A percentile compares a stretch with the other conserved stretches of the same genome.
These are phyloP conservation scores for Erebia epiphron DNA, from an alignment of 2,888 invertebrate species.

Conservation along the genomic window DNA sequence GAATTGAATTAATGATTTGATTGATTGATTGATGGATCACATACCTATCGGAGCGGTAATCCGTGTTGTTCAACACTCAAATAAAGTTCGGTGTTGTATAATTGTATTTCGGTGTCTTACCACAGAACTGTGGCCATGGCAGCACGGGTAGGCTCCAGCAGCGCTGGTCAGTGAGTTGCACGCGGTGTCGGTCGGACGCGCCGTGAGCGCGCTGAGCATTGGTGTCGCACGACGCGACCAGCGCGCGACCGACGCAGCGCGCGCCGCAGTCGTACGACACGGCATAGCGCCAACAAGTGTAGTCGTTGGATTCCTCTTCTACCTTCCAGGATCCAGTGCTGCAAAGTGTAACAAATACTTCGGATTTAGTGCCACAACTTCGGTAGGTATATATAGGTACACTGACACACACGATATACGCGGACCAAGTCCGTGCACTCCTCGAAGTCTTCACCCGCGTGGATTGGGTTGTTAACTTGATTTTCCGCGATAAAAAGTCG, in stretches of 20 bases:
- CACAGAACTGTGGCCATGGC: slow-evolving; percentile 53
- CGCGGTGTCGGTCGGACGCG: slow-evolving; percentile 42
- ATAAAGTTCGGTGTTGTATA: not conserved
- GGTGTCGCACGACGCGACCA: slow-evolving; percentile 40
- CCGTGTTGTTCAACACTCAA: too few relatives aligned
- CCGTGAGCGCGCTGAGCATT: slow-evolving; percentile 38
- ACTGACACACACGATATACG: too few relatives aligned
- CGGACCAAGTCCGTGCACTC: too few relatives aligned
- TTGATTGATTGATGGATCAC: too few relatives aligned
- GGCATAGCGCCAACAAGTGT: slow-evolving; percentile 56
- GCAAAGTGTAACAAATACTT: not conserved
- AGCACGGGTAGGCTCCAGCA: slow-evolving; percentile 50
- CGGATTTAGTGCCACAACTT: too few relatives aligned
- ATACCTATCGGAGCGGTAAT: too few relatives aligned
- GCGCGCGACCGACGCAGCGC: slow-evolving; percentile 52
- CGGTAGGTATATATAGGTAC: too few relatives aligned
- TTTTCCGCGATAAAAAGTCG: too few relatives aligned
- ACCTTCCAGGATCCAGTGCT: slow-evolving; percentile 38
- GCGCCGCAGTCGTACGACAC: slow-evolving; percentile 56
- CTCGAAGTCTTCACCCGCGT: too few relatives aligned
- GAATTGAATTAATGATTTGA: too few relatives aligned
- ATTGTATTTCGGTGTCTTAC: slow-evolving; percentile 39
- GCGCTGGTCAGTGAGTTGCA: slow-evolving; percentile 42
- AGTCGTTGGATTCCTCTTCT: slow-evolving; percentile 57
- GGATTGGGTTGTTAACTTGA: too few relatives aligned